Evolutionary conservation across 2,888 invertebrate genomes (phyloP).

Genomic region (Amitus sp.): DNA sequence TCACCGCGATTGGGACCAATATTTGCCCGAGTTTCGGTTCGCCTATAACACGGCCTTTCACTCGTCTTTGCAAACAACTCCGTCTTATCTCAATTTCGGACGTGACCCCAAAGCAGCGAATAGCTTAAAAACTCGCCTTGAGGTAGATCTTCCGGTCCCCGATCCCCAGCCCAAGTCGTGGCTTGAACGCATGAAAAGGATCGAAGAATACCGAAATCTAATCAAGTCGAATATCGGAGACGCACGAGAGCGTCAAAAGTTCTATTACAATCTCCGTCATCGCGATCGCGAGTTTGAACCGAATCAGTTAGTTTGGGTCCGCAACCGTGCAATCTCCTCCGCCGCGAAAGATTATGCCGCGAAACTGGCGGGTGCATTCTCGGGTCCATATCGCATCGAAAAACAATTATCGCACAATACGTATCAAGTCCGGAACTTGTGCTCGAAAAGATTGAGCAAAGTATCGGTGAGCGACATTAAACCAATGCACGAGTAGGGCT

Average conservation of each 20-base stretch:
- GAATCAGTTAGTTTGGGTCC: not conserved
- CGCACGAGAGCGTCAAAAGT: not conserved
- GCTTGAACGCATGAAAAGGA: not conserved
- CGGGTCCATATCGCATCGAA: not conserved
- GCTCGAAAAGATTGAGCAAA: too few relatives aligned
- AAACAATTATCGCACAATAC: not conserved
- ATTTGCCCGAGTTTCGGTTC: conserved; percentile 20
- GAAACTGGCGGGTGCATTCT: not conserved
- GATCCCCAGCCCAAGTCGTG: too few relatives aligned
- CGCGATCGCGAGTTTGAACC: not conserved
- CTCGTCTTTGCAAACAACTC: too few relatives aligned
- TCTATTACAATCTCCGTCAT: not conserved
- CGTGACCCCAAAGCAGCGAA: too few relatives aligned
- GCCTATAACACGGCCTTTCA: conserved; percentile 27
- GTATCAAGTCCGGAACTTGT: too few relatives aligned
- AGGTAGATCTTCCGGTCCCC: too few relatives aligned
- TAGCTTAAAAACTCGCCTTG: too few relatives aligned
- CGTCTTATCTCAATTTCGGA: conserved; percentile 17
- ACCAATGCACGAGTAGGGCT: too few relatives aligned
- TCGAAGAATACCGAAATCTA: too few relatives aligned
- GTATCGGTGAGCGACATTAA: too few relatives aligned
- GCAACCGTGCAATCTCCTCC: not conserved
- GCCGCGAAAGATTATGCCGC: not conserved
- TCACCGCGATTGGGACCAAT: conserved; percentile 17
- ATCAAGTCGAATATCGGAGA: not conserved